phyloP scores from a whole-genome alignment of 2,113 vertebrate genomes.

The Australoheros scitulus region DNA sequence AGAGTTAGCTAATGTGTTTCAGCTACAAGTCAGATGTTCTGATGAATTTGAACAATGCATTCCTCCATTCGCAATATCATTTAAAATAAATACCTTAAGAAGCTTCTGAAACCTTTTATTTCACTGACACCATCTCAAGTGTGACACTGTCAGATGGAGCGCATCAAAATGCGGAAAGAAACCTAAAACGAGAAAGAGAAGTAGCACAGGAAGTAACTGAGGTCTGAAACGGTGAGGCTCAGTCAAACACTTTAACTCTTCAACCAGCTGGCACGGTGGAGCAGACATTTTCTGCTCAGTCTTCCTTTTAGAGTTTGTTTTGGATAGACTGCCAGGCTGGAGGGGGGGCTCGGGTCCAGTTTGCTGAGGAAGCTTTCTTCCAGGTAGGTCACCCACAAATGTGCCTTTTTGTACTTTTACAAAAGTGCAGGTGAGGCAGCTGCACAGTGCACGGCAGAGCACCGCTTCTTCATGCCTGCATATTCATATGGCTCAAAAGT shows the following conservation, averaged over 20 bases:
- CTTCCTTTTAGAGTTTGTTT: slow-evolving; percentile 20
- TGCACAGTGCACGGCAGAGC: background rate
- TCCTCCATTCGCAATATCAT: background rate
- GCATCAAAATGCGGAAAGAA: slow-evolving; percentile 34
- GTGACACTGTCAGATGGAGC: background rate
- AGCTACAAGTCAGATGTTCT: background rate
- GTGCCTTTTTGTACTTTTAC: background rate
- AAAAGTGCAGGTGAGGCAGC: background rate
- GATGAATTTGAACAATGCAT: background rate
- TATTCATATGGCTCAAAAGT: background rate
- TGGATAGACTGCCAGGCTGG: slow-evolving; percentile 51
- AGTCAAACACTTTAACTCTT: background rate
- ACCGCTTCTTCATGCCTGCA: background rate
- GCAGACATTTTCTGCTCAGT: slow-evolving; percentile 41
- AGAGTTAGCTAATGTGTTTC: background rate
- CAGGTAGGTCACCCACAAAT: slow-evolving; percentile 56
- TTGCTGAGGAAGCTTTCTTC: slow-evolving; percentile 70
- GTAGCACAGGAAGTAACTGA: slow-evolving; percentile 81
- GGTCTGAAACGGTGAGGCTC: slow-evolving; percentile 47
- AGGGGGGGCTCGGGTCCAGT: slow-evolving; percentile 55
- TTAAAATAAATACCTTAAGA: background rate
- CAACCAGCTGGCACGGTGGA: background rate
- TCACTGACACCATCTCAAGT: background rate
- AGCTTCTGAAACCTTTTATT: background rate
- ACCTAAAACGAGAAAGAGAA: slow-evolving; percentile 68